These are phyloP conservation scores for Cryptocheilus praepositus DNA, from an alignment of 2,888 invertebrate genomes.

Conservation along the genomic window DNA sequence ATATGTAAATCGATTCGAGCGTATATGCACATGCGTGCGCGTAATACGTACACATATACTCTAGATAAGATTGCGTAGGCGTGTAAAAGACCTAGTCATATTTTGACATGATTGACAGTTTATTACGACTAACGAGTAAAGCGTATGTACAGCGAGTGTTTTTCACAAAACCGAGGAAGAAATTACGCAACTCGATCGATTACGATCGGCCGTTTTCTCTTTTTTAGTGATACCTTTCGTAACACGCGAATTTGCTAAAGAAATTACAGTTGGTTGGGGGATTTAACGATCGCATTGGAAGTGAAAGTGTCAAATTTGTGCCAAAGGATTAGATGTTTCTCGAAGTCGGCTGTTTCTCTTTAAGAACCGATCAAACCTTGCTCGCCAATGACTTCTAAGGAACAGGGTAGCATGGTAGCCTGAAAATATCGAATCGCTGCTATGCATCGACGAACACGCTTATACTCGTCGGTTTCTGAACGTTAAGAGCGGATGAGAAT, in stretches of 20 bases:
- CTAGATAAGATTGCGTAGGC: conserved; percentile 44
- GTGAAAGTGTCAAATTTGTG: no score
- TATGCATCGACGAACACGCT: no score
- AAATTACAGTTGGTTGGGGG: no score
- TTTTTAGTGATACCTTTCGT: not conserved
- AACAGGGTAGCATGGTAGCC: no score
- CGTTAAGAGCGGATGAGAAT: no score
- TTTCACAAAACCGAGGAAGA: conserved; percentile 8
- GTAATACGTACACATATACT: conserved; percentile 4
- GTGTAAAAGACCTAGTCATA: conserved; percentile 57
- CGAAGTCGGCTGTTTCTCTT: no score
- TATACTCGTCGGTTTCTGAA: no score
- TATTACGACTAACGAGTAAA: conserved; percentile 40
- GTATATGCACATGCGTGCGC: conserved; percentile 16
- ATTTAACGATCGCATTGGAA: no score
- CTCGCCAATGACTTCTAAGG: no score
- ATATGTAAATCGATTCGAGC: conserved; percentile 28
- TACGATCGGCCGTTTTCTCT: not conserved
- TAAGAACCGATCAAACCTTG: no score
- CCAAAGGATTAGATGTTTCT: no score
- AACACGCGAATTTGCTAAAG: not conserved
- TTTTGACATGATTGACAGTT: conserved; percentile 63
- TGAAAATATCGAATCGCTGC: no score
- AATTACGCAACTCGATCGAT: not conserved
- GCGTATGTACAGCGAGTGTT: conserved; percentile 24